Evolutionary conservation across 2,113 vertebrate genomes (phyloP).

Genomic region (Phrynosoma blainvillii): DNA sequence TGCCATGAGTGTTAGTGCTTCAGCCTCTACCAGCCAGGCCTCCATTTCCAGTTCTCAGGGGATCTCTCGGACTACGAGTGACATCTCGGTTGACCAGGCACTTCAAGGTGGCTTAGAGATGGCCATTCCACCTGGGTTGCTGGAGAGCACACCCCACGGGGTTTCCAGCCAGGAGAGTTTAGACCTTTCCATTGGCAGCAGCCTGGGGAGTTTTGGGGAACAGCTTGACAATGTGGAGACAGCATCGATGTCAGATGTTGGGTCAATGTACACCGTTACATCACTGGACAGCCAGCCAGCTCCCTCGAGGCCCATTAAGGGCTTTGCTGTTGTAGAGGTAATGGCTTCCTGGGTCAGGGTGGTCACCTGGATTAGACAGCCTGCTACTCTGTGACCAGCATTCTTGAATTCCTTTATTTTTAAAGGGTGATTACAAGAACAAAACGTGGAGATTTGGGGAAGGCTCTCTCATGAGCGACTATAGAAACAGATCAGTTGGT

Average conservation of each 20-base stretch:
- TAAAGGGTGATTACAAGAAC: neutral
- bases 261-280: conserved; percentile 88
- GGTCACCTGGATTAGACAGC: no score
- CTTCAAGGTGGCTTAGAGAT: conserved; percentile 79
- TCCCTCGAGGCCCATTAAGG: conserved; percentile 88
- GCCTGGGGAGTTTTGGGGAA: conserved; percentile 92
- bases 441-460: neutral
- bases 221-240: conserved; percentile 87
- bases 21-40: conserved; percentile 92
- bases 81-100: conserved; percentile 85
- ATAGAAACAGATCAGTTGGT: neutral
- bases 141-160: conserved; percentile 80
- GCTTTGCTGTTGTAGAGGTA: conserved; percentile 98
- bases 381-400: neutral
- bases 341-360: neutral
- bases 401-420: neutral
- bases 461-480: neutral
- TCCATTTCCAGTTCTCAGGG: conserved; percentile 95
- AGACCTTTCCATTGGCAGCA: conserved; percentile 94
- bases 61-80: conserved; percentile 86
- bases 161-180: conserved; percentile 97
- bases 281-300: conserved; percentile 87
- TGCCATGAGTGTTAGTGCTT: conserved; percentile 89
- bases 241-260: conserved; percentile 83
- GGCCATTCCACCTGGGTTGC: conserved; percentile 76